Conservation (phyloP, 2,797 vertebrate genomes). For the Coccyzus lansbergi region DNA sequence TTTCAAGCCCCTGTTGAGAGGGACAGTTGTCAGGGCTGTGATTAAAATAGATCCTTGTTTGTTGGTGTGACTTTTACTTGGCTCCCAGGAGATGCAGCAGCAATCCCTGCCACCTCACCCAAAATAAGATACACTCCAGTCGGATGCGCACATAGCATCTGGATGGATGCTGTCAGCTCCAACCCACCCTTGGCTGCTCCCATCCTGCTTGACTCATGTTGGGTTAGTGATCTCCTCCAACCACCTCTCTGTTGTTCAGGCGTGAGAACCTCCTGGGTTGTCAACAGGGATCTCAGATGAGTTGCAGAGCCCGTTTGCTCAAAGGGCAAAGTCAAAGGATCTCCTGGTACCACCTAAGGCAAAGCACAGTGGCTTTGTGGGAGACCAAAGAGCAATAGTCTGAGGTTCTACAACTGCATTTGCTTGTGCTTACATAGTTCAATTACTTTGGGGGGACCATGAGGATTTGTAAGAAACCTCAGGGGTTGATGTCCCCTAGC, state of each 20-base stretch:
- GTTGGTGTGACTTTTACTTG: neutral
- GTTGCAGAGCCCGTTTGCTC: neutral
- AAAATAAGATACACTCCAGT: neutral
- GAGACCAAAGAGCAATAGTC: neutral
- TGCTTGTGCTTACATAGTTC: accelerated
- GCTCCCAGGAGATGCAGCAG: neutral
- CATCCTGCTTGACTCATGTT: neutral
- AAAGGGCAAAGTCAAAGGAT: accelerated
- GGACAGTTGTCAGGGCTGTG: conserved; percentile 25
- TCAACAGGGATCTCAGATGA: accelerated
- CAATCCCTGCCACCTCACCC: neutral
- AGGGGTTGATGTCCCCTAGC: accelerated
- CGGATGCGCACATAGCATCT: neutral
- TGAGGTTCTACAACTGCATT: accelerated
- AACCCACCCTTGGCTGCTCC: neutral
- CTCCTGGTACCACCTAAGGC: neutral
- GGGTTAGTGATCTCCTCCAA: accelerated
- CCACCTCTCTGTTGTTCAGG: neutral
- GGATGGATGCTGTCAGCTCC: neutral
- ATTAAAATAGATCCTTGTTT: conserved; percentile 53
- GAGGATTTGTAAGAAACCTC: neutral
- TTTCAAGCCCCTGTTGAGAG: neutral
- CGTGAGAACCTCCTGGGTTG: neutral
- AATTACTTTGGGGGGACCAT: accelerated
- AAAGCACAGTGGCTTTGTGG: accelerated